These are phyloP conservation scores for Nomada fucata DNA, from an alignment of 2,888 invertebrate genomes.

Conservation along the genomic window DNA sequence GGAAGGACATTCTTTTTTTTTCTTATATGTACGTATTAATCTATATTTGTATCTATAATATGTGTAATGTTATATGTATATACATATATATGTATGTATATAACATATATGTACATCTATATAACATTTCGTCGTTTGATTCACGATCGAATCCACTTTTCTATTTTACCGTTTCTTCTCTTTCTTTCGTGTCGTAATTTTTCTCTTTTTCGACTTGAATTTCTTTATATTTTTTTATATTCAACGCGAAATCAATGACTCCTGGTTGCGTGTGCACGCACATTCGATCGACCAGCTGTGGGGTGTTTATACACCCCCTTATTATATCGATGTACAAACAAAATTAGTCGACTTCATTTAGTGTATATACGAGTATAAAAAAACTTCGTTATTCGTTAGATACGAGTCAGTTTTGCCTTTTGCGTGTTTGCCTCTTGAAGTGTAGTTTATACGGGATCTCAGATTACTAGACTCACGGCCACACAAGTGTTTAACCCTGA, in stretches of 20 bases:
- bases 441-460: neutral
- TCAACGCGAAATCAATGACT: conserved; percentile 7
- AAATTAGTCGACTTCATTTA: conserved; percentile 77
- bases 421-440: conserved; percentile 6
- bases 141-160: conserved; percentile 26
- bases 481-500: neutral
- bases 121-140: conserved; percentile 55
- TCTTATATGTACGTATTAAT: neutral
- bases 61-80: neutral
- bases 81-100: conserved; percentile 26
- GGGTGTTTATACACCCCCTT: conserved; percentile 61
- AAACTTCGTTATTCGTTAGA: conserved; percentile 75
- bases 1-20: conserved; percentile 49
- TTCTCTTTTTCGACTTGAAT: neutral
- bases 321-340: conserved; percentile 71
- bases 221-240: neutral
- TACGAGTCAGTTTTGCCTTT: conserved; percentile 39
- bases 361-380: conserved; percentile 81
- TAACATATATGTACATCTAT: conserved; percentile 18
- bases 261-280: conserved; percentile 1
- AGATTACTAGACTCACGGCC: neutral
- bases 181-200: conserved; percentile 24
- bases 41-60: conserved; percentile 19
- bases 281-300: conserved; percentile 26
- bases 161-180: neutral